Evolutionary conservation across 1,140 invertebrate species (phyloP).

Genomic region (Phocides pigmalion): DNA sequence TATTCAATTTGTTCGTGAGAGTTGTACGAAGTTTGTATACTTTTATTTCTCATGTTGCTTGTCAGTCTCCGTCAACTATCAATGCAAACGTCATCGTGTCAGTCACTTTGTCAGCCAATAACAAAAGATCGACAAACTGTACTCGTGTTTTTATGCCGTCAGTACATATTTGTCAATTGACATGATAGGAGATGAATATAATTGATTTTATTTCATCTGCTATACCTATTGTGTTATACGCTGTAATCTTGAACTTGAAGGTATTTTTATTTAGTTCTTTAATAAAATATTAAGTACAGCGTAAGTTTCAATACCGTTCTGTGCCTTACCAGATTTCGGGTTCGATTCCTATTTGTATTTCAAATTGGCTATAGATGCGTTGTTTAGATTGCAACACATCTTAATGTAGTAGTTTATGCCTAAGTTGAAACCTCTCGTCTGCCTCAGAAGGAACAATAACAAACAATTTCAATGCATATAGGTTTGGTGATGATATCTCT

Average conservation of each 20-base stretch:
- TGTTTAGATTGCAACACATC: no score
- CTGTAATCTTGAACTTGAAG: no score
- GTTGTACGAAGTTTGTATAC: slow-evolving; percentile 1
- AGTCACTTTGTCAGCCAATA: slow-evolving; percentile 32
- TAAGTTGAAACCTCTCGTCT: no score
- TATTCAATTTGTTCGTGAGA: slow-evolving; percentile 7
- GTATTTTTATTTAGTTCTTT: neutral
- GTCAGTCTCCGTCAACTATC: slow-evolving; percentile 41
- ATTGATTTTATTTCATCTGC: slow-evolving; percentile 3
- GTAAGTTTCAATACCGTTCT: no score
- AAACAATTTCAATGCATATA: no score
- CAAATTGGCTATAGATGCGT: no score
- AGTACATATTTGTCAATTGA: slow-evolving; percentile 23
- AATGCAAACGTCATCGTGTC: slow-evolving; percentile 42
- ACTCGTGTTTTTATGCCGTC: slow-evolving; percentile 15
- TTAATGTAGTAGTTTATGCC: no score
- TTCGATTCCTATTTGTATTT: no score
- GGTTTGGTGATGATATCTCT: no score
- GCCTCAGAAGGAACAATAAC: no score
- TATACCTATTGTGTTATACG: no score
- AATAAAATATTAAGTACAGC: neutral
- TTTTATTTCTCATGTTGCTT: slow-evolving; percentile 23
- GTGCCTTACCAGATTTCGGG: no score
- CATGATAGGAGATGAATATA: slow-evolving; percentile 11
- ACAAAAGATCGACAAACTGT: slow-evolving; percentile 37